Evolutionary conservation across 1,140 invertebrate genomes (phyloP).

Genomic region (Meloidogyne hapla): DNA sequence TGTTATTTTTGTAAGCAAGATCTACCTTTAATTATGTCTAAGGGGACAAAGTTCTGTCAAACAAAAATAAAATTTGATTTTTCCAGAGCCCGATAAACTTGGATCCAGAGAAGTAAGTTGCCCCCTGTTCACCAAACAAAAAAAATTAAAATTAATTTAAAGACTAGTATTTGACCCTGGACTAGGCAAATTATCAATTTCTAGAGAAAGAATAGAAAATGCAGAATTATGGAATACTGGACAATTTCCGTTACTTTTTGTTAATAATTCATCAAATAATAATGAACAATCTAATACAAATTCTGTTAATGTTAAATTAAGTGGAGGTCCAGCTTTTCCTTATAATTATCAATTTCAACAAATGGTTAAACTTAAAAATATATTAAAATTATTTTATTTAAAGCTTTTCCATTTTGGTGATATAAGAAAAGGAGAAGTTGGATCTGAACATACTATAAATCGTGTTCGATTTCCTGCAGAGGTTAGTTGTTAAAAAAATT

Average conservation of each 20-base stretch:
- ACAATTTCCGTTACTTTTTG: conserved; percentile 85
- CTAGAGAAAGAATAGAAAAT: conserved; percentile 50
- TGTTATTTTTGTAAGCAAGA: no score
- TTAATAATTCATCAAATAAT: conserved; percentile 76
- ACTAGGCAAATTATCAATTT: conserved; percentile 70
- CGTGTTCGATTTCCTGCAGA: conserved; percentile 87
- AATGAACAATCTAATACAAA: conserved; percentile 46
- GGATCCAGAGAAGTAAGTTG: conserved; percentile 72
- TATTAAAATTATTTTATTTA: no score
- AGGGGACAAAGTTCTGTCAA: no score
- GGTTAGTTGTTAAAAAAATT: conserved; percentile 72
- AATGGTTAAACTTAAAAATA: conserved; percentile 70
- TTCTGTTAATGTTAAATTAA: conserved; percentile 76
- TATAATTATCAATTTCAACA: conserved; percentile 76
- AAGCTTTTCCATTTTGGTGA: conserved; percentile 77
- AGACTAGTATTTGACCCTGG: conserved; percentile 90
- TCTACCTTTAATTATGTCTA: no score
- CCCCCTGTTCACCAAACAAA: no score
- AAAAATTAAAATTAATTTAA: neutral
- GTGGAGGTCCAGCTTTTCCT: conserved; percentile 80
- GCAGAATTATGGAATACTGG: conserved; percentile 78
- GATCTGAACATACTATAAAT: conserved; percentile 86
- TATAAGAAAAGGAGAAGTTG: conserved; percentile 78
- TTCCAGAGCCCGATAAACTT: conserved; percentile 89
- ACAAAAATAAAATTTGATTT: conserved; percentile 1